phyloP scores from a whole-genome alignment of 2,888 invertebrate species.

The Ophion ventricosus region DNA sequence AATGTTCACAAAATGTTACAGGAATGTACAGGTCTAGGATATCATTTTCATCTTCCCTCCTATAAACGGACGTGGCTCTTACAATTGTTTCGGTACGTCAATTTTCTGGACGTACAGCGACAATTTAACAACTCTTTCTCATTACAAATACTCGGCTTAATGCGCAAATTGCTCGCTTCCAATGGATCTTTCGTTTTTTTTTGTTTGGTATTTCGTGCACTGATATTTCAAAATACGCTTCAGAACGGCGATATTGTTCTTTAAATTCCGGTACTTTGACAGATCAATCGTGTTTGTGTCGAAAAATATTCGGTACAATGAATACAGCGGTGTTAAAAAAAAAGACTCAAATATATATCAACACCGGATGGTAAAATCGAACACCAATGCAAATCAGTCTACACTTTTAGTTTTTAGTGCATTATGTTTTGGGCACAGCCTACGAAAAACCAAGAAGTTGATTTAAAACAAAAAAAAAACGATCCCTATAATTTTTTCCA shows the following conservation, averaged over 20 bases:
- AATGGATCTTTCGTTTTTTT: neutral
- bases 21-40: slow-evolving; percentile 66
- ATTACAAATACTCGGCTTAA: neutral
- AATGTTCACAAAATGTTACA: slow-evolving; percentile 53
- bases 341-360: too few species aligned
- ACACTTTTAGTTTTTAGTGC: neutral
- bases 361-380: neutral
- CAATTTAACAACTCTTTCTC: neutral
- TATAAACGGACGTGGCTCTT: slow-evolving; percentile 14
- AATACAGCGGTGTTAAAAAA: neutral
- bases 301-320: slow-evolving; percentile 33
- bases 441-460: neutral
- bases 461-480: neutral
- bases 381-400: neutral
- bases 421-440: neutral
- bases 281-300: slow-evolving; percentile 15
- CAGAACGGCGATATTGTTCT: too few species aligned
- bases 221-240: neutral
- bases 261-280: neutral
- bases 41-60: slow-evolving; percentile 26
- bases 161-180: neutral
- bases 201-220: neutral
- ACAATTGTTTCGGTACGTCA: neutral
- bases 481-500: neutral
- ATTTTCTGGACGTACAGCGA: neutral